Conservation (phyloP, 2,797 vertebrate species). For the Helostoma temminkii region DNA sequence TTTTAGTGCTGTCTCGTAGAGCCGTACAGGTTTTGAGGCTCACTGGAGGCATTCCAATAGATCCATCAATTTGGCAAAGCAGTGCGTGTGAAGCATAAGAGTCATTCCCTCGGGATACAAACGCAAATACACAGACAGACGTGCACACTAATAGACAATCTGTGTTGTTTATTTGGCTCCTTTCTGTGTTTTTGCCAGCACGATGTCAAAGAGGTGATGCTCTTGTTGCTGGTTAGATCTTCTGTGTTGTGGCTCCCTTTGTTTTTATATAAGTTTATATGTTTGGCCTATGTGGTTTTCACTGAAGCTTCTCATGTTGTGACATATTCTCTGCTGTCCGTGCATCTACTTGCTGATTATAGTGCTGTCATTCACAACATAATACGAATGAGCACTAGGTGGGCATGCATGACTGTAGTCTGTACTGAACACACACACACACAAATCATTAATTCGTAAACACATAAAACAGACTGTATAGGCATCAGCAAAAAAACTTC, state of each 20-base stretch:
- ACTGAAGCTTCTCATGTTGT: conserved; percentile 37
- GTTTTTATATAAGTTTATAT: conserved; percentile 21
- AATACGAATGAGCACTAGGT: conserved; percentile 20
- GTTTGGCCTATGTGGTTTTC: conserved; percentile 22
- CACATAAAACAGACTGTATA: not conserved
- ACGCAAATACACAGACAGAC: conserved; percentile 47
- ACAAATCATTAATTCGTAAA: not conserved
- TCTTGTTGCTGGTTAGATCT: conserved; percentile 29
- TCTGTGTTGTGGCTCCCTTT: conserved; percentile 29
- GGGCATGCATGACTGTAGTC: conserved; percentile 20
- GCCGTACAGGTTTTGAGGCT: conserved; percentile 75
- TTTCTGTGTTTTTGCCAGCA: conserved; percentile 45
- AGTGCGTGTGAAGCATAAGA: conserved; percentile 80
- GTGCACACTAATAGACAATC: conserved; percentile 57
- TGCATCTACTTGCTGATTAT: conserved; percentile 46
- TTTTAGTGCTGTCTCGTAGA: conserved; percentile 63
- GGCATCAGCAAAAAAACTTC: conserved; percentile 9
- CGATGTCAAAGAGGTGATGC: conserved; percentile 47
- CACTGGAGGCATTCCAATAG: conserved; percentile 82
- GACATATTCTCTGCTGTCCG: conserved; percentile 34
- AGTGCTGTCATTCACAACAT: conserved; percentile 52
- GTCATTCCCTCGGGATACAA: conserved; percentile 71
- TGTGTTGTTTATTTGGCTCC: conserved; percentile 66
- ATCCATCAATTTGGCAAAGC: conserved; percentile 84
- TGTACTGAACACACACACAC: not conserved